Base-by-base conservation (phyloP, 2,888 invertebrate genomes). In the Petrolisthes cinctipes region DNA sequence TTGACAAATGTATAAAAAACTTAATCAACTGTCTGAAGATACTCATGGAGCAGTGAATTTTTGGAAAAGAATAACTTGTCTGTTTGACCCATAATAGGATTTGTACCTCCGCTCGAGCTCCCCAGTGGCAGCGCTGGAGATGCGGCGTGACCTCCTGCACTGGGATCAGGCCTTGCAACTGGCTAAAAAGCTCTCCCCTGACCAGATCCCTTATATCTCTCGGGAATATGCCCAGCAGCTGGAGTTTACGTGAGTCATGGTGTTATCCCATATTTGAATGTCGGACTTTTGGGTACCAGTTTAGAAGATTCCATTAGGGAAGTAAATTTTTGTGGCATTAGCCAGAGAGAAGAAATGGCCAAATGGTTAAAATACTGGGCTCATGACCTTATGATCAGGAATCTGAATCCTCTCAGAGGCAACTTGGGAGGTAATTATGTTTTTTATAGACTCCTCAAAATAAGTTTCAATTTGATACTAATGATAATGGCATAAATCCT, bases 201-300 rank as follows among this genome's bases (percentile, higher is more conserved):
- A 95, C 56, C 95, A 96, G 92, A 96, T 98, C 89, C 97, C 97
- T 0, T 95, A 94, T 92, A 96, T 99, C 91, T 96, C 97, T 5
- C 94, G 96, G 88, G 97, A 98, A 93, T 97, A 98, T 92, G 99
- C 99, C 0, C 96, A 97, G 92, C 98, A 99, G 92, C 94, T 98
- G 88, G 99, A 99, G 93, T 97, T 98, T 92, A 97, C 96, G 90
- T 90, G 68, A 78, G 90, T 86, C 53, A 20, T 79, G 7, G 4
- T 54, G 0, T 78, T 83, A 17, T 68, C 37, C 2, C 37, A 37
- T 37, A 37, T 37, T 37, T 37, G 37, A 37, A 37, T 37, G 37
- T 37, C 37, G 37, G 37, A 37, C 37, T 37, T 37, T 37, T 37
- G 37, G 37, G 37, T 37, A 37, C 2, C 37, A 37, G 37, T 37